These are phyloP conservation scores for Paramisgurnus dabryanus DNA, from an alignment of 2,113 vertebrate genomes.

Conservation along the genomic window DNA sequence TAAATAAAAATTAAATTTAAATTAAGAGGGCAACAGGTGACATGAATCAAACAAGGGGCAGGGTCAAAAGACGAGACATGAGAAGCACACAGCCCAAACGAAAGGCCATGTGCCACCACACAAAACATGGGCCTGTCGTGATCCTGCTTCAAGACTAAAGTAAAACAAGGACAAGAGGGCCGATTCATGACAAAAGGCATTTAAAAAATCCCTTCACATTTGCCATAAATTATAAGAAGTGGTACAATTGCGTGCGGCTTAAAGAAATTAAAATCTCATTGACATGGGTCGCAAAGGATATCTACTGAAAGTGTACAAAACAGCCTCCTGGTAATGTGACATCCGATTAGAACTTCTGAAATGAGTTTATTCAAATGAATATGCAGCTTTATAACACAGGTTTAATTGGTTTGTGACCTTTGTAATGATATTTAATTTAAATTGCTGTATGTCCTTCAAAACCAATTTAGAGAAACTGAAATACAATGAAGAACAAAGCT, in stretches of 20 bases:
- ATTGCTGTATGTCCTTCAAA: neutral
- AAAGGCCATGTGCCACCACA: too few species aligned
- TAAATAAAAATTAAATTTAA: too few species aligned
- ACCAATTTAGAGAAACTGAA: neutral
- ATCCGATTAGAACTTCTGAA: neutral
- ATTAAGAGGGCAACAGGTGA: too few species aligned
- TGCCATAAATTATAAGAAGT: neutral
- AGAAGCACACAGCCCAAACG: too few species aligned
- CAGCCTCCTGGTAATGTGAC: neutral
- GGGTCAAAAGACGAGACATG: too few species aligned
- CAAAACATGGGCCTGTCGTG: too few species aligned
- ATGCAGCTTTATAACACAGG: neutral
- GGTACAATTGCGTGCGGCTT: neutral
- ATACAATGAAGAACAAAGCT: too few species aligned
- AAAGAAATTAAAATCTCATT: neutral
- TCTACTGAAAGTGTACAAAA: neutral
- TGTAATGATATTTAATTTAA: neutral
- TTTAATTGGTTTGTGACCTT: conserved; percentile 1
- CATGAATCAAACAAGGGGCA: too few species aligned
- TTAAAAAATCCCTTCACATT: neutral
- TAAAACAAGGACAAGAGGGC: too few species aligned
- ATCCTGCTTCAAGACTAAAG: too few species aligned
- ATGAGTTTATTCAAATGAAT: neutral
- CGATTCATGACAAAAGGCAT: neutral
- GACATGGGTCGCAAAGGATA: neutral